A percentile compares a stretch with the other conserved stretches of the same genome.
Conservation (phyloP, 2,888 invertebrate species). For the Adelognathus sp. region DNA sequence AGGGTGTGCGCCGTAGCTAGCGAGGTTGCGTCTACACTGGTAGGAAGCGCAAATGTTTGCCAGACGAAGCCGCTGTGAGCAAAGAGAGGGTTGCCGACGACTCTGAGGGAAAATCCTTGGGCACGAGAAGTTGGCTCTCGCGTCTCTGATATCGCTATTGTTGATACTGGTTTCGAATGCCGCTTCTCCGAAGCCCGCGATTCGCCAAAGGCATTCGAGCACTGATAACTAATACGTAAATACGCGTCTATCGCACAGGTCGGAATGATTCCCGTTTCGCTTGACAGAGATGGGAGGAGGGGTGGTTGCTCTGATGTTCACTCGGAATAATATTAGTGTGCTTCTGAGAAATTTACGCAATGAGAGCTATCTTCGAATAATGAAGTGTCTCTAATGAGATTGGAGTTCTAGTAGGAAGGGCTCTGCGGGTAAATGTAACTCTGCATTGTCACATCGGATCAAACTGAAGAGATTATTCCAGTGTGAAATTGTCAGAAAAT, state of each 20-base stretch:
- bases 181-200: not conserved
- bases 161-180: not conserved
- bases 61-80: conserved; percentile 54
- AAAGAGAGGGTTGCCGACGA: conserved; percentile 20
- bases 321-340: not conserved
- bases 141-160: not conserved
- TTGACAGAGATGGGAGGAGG: not conserved
- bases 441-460: no score
- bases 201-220: not conserved
- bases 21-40: conserved; percentile 50
- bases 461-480: no score
- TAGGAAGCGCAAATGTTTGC: conserved; percentile 68
- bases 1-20: not conserved
- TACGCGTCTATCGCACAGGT: not conserved
- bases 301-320: not conserved
- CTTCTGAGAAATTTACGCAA: not conserved
- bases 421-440: no score
- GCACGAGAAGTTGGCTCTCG: not conserved
- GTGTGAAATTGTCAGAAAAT: no score
- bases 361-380: not conserved
- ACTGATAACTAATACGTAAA: not conserved
- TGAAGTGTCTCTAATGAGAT: no score
- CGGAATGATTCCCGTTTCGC: not conserved
- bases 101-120: not conserved
- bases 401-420: no score